These are phyloP conservation scores for Phytoseiulus persimilis DNA, from an alignment of 2,888 invertebrate genomes.

Conservation along the genomic window DNA sequence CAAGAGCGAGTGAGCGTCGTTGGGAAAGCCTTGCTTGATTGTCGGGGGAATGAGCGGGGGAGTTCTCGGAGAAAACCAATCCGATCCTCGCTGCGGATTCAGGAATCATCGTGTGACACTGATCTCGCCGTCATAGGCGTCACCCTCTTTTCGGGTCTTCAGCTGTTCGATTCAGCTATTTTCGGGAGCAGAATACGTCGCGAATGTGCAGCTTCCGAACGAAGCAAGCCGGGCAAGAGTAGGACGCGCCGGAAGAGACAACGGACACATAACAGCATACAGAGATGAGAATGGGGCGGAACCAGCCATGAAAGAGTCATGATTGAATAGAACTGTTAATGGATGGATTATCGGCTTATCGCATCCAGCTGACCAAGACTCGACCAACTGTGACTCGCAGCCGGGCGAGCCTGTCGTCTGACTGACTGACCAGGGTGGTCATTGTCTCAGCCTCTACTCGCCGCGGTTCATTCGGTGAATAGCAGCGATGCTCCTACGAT, in stretches of 20 bases:
- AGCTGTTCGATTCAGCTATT: too few relatives aligned
- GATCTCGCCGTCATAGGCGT: too few relatives aligned
- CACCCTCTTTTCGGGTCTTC: too few relatives aligned
- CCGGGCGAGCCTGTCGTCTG: not conserved
- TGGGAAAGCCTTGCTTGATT: too few relatives aligned
- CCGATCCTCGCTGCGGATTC: too few relatives aligned
- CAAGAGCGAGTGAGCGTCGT: too few relatives aligned
- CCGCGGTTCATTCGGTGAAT: not conserved
- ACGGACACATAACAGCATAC: not conserved
- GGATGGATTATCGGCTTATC: not conserved
- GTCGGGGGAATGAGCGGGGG: too few relatives aligned
- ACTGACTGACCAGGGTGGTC: not conserved
- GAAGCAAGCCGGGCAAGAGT: not conserved
- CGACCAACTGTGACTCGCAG: not conserved
- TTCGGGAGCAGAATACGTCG: too few relatives aligned
- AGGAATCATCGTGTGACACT: too few relatives aligned
- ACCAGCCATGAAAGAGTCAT: not conserved
- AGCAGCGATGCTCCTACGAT: not conserved
- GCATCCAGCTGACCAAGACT: not conserved
- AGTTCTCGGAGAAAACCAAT: too few relatives aligned
- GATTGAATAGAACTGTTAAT: not conserved
- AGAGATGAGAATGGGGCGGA: not conserved
- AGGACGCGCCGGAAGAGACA: not conserved
- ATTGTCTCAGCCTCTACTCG: not conserved
- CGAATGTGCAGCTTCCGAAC: not conserved